phyloP scores from a whole-genome alignment of 23 tunicate species.

The Corella eumyota region DNA sequence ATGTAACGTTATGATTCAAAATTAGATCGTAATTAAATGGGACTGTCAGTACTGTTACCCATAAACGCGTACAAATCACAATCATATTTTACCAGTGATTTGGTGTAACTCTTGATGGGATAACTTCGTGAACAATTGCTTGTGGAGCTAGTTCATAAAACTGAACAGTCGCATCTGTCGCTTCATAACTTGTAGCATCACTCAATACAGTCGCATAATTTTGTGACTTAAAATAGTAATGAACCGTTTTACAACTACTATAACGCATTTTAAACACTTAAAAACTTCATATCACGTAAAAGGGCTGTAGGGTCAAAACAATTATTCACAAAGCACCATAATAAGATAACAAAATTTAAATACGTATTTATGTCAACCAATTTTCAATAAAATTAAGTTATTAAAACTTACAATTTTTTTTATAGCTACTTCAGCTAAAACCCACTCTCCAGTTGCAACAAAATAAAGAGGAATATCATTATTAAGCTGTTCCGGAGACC shows the following conservation, averaged over 20 bases:
- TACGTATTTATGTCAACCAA: neutral
- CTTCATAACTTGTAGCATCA: neutral
- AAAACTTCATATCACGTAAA: no score
- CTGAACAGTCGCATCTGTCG: neutral
- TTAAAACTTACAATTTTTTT: conserved; percentile 35
- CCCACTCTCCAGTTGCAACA: conserved; percentile 59
- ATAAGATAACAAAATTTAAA: no score
- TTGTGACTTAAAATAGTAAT: conserved; percentile 2
- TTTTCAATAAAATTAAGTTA: neutral
- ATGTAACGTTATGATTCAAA: neutral
- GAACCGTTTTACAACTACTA: neutral
- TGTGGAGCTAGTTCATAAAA: conserved; percentile 6
- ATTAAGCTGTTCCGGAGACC: neutral
- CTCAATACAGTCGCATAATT: conserved; percentile 3
- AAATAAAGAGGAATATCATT: conserved; percentile 34
- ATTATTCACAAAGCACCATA: no score
- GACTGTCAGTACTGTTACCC: no score
- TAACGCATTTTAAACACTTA: no score
- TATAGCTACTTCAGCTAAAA: conserved; percentile 18
- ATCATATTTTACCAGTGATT: conserved; percentile 35
- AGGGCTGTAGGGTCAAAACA: no score
- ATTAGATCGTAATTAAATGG: neutral
- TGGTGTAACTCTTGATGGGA: conserved; percentile 12
- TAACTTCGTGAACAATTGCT: conserved; percentile 14
- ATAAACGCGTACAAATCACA: no score